Conservation (phyloP, 2,888 invertebrate genomes). For the Rhingia rostrata region DNA sequence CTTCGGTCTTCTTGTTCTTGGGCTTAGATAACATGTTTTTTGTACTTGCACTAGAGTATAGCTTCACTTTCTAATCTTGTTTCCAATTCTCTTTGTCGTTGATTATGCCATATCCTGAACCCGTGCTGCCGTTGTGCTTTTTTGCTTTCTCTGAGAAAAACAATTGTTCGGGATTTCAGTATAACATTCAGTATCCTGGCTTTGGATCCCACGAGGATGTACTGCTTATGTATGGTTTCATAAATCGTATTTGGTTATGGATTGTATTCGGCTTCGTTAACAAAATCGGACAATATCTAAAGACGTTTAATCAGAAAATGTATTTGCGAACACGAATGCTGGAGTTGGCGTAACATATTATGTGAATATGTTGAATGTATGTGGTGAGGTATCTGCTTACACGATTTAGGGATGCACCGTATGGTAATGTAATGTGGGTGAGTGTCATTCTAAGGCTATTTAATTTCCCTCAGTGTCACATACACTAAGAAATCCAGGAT, state of each 20-base stretch:
- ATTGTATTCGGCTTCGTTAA: slow-evolving; percentile 55
- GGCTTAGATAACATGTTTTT: slow-evolving; percentile 12
- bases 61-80: slow-evolving; percentile 62
- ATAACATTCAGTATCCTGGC: slow-evolving; percentile 47
- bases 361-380: slow-evolving; percentile 2
- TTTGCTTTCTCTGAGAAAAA: slow-evolving; percentile 36
- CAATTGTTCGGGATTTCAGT: slow-evolving; percentile 45
- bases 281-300: slow-evolving; percentile 55
- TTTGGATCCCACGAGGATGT: slow-evolving; percentile 57
- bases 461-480: slow-evolving; percentile 38
- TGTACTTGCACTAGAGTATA: slow-evolving; percentile 15
- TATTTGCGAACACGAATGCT: slow-evolving; percentile 14
- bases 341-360: slow-evolving; percentile 3
- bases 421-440: neutral
- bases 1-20: neutral
- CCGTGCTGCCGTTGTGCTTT: neutral
- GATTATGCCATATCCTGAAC: slow-evolving; percentile 16
- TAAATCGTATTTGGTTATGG: slow-evolving; percentile 64
- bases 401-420: slow-evolving; percentile 8
- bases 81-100: slow-evolving; percentile 66
- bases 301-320: slow-evolving; percentile 36
- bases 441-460: slow-evolving; percentile 39
- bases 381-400: slow-evolving; percentile 25
- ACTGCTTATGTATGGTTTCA: slow-evolving; percentile 60
- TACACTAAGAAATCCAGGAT: neutral